Percentiles rank a stretch among this genome's conserved stretches.
Evolutionary conservation across 2,888 invertebrate genomes (phyloP).

Genomic region (Xestia c-nigrum): DNA sequence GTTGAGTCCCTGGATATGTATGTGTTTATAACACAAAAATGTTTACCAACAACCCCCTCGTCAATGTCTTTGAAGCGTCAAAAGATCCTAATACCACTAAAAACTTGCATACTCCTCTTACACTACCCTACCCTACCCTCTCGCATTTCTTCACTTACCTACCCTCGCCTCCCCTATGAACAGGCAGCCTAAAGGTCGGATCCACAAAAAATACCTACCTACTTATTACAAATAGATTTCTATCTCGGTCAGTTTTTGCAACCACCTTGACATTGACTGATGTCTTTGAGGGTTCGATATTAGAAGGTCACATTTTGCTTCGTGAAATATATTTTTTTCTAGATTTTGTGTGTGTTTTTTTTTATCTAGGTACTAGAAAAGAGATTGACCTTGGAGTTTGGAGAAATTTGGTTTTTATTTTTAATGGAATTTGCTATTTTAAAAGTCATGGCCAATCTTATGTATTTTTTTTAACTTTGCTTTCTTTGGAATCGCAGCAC

Average conservation of each 20-base stretch:
- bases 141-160: neutral
- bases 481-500: neutral
- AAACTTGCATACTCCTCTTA: neutral
- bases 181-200: neutral
- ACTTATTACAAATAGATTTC: slow-evolving; percentile 60
- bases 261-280: slow-evolving; percentile 70
- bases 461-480: neutral
- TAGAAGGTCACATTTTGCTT: slow-evolving; percentile 42
- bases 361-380: slow-evolving; percentile 7
- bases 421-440: neutral
- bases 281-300: slow-evolving; percentile 59
- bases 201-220: slow-evolving; percentile 49
- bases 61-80: neutral
- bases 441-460: too few relatives aligned
- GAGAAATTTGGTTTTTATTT: neutral
- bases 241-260: slow-evolving; percentile 66
- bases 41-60: neutral
- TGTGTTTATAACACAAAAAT: too few relatives aligned
- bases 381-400: neutral
- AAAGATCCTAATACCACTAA: neutral
- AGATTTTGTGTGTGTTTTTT: slow-evolving; percentile 11
- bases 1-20: too few relatives aligned
- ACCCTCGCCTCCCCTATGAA: neutral
- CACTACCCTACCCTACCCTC: neutral
- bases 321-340: slow-evolving; percentile 31